Percentiles rank a stretch among this genome's conserved stretches.
Conservation (phyloP, 2,888 invertebrate genomes). For the Phasia obesa region DNA sequence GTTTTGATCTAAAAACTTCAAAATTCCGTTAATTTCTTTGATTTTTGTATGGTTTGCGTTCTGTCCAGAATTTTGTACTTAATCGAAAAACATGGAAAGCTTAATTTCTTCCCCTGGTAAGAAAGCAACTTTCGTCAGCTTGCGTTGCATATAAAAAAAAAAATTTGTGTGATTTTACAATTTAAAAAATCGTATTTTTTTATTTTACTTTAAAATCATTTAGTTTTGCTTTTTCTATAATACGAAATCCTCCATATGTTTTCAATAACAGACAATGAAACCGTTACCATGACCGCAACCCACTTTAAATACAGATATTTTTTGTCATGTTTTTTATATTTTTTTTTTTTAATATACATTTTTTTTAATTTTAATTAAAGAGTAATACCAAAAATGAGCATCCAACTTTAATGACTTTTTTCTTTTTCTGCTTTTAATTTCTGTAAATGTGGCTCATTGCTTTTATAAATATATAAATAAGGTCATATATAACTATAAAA, state of each 20-base stretch:
- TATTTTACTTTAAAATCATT: neutral
- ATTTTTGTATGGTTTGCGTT: too few relatives aligned
- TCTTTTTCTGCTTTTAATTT: conserved; percentile 25
- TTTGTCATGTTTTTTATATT: conserved; percentile 11
- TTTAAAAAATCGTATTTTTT: too few relatives aligned
- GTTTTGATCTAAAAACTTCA: too few relatives aligned
- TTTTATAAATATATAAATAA: conserved; percentile 10
- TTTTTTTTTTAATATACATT: neutral
- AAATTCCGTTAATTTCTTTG: too few relatives aligned
- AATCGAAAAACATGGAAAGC: too few relatives aligned
- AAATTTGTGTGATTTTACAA: too few relatives aligned
- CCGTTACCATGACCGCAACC: conserved; percentile 58
- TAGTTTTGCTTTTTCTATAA: neutral
- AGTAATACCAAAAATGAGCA: conserved; percentile 12
- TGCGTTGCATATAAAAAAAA: too few relatives aligned
- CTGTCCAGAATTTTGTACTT: too few relatives aligned
- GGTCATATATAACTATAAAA: conserved; percentile 16
- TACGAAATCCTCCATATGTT: neutral
- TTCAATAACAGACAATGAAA: conserved; percentile 37
- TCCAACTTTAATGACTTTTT: neutral
- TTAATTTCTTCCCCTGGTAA: too few relatives aligned
- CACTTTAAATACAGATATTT: conserved; percentile 24
- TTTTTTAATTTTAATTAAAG: conserved; percentile 38
- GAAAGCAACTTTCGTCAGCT: too few relatives aligned
- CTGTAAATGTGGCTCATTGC: conserved; percentile 9